Evolutionary conservation across 92 coral and sea anemone genomes (phyloP), one percentile per base, ranked within the genome.

Genomic region (Scolanthus callimorphus): DNA sequence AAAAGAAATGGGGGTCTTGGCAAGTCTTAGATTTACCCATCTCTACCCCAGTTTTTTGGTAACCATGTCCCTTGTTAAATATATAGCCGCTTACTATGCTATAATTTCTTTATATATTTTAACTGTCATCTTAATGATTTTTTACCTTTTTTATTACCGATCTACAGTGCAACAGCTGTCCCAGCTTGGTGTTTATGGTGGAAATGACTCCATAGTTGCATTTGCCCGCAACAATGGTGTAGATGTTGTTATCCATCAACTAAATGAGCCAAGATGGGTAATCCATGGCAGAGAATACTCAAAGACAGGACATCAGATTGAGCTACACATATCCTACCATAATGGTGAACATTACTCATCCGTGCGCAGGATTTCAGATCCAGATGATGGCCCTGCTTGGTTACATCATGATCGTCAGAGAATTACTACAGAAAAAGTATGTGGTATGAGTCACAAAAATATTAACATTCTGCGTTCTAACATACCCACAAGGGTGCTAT

Each of bases 301-400:
- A 23, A 68, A 70, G 23, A 39, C 73, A 53, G 90, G 84, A 56
- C 75, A 78, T 31, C 72, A 68, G 17, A 64, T 60, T 2, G 96
- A 92, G 59, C 71, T 92, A 2, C 96, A 92, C 48, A 51, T 92
- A 13, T 85, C 96, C 0, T 92, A 92, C 49, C 98, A 92, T 34
- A 92, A 92, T 74, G 96, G 96, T 2, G 96, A 92, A 51, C 98
- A 92, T 71, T 92, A 92, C 34, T 92, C 98, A 10, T 92, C 98
- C 21, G 94, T 92, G 0, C 65, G 98, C 20, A 72, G 63, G 19
- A 39, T 84, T 25, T 55, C 60, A 29, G 98, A 88, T 47, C 84
- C 90, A 25, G 85, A 65, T 25, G 55, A 75, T 50, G 96, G 88
- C 27, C 98, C 98, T 23, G 98, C 96, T 1, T 92, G 98, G 98